Evolutionary conservation across 2,888 invertebrate genomes (phyloP), one percentile per base, ranked within the genome.

Genomic region (Labia minor): DNA sequence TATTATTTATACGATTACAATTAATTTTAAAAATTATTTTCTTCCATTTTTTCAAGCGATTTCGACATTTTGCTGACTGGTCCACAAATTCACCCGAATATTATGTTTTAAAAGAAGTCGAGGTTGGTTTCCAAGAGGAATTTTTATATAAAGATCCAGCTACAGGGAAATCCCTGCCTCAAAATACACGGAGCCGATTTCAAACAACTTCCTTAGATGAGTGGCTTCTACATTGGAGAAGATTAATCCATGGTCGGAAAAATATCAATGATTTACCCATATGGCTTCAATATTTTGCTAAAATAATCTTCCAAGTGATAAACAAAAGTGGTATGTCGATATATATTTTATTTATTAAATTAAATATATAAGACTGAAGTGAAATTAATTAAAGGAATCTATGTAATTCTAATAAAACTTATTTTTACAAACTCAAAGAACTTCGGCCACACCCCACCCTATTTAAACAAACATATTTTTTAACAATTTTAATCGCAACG

Each of bases 61-160:
- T 88, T 74, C 84, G 87, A 67, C 87, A 88, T 77, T 89, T 88
- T 75, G 87, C 88, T 63, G 88, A 88, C 76, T 89, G 88, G 88
- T 86, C 87, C 65, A 81, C 80, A 71, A 86, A 87, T 77, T 87
- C 87, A 37, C 83, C 86, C 19, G 88, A 89, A 76, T 88, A 85
- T 75, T 84, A 87, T 75, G 85, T 87, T 71, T 78, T 88, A 67
- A 80, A 85, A 69, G 88, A 89, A 77, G 86, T 88, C 69, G 86
- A 88, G 75, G 80, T 83, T 66, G 88, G 88, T 72, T 85, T 88
- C 74, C 82, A 87, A 67, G 85, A 86, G 67, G 82, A 86, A 71
- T 87, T 88, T 75, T 82, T 88, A 74, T 49, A 8, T 16, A 49
- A 4, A 79, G 49, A 49, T 16, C 49, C 49, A 2, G 16, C 49